These are phyloP conservation scores for Empis livida DNA, from an alignment of 2,888 invertebrate genomes.

Conservation along the genomic window DNA sequence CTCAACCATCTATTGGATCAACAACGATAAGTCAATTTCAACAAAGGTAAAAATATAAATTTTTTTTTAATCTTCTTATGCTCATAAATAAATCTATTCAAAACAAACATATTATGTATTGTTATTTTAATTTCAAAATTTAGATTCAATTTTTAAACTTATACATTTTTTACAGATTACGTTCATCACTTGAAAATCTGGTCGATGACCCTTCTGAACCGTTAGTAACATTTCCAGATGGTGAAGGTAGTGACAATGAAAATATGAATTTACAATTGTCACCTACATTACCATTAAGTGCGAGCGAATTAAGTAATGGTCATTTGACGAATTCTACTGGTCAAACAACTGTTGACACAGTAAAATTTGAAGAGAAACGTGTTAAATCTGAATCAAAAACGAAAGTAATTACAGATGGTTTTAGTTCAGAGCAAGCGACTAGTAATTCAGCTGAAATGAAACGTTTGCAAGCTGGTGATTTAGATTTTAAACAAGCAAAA, in stretches of 20 bases:
- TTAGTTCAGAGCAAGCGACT: constrained; percentile 59
- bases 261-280: constrained; percentile 34
- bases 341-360: constrained; percentile 35
- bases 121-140: constrained; percentile 20
- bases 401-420: constrained; percentile 69
- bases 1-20: constrained; percentile 10
- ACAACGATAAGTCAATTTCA: constrained; percentile 14
- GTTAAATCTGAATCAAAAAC: constrained; percentile 66
- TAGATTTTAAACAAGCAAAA: constrained; percentile 68
- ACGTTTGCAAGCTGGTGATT: constrained; percentile 65
- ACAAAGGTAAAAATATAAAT: constrained; percentile 9
- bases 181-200: constrained; percentile 66
- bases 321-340: constrained; percentile 28
- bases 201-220: constrained; percentile 57
- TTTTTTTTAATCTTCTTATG: no score
- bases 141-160: not conserved
- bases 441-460: constrained; percentile 59
- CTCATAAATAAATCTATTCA: constrained; percentile 6
- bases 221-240: constrained; percentile 69
- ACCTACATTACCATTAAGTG: constrained; percentile 22
- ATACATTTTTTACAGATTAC: constrained; percentile 42
- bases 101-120: constrained; percentile 21
- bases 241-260: constrained; percentile 49
- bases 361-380: constrained; percentile 74
- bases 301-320: constrained; percentile 35